A percentile compares a stretch with the other conserved stretches of the same genome.
Conservation (phyloP, 2,113 vertebrate species). For the Pelecanoides urinatrix region DNA sequence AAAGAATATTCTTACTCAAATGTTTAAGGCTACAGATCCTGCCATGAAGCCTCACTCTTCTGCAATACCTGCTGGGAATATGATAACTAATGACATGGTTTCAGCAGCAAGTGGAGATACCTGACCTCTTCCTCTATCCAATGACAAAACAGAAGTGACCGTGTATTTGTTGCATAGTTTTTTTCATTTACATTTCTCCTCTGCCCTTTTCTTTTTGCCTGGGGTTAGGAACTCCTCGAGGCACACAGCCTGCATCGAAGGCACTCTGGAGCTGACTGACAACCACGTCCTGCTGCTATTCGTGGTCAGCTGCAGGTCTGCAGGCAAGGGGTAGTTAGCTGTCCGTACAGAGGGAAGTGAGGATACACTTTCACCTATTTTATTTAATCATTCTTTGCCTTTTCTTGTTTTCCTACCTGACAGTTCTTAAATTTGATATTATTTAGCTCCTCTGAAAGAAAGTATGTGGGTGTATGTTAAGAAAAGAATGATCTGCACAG, state of each 20-base stretch:
- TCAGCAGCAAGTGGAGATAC: background rate
- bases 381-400: background rate
- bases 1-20: background rate
- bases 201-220: background rate
- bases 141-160: background rate
- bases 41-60: background rate
- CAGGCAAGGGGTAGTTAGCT: background rate
- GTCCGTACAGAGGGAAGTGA: background rate
- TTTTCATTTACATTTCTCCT: background rate
- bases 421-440: slow-evolving; percentile 57
- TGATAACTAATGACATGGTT: background rate
- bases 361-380: slow-evolving; percentile 8
- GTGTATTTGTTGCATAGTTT: accelerated
- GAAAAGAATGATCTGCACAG: slow-evolving; percentile 65
- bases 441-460: slow-evolving; percentile 63
- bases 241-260: background rate
- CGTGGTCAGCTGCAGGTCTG: background rate
- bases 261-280: background rate
- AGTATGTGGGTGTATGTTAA: slow-evolving; percentile 62
- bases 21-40: background rate
- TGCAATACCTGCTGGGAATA: background rate
- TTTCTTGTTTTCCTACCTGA: slow-evolving; percentile 45
- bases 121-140: background rate
- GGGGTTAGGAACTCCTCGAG: background rate
- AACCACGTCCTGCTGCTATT: background rate